Conservation (phyloP, 2,888 invertebrate genomes). For the Drosophila koepferae region DNA sequence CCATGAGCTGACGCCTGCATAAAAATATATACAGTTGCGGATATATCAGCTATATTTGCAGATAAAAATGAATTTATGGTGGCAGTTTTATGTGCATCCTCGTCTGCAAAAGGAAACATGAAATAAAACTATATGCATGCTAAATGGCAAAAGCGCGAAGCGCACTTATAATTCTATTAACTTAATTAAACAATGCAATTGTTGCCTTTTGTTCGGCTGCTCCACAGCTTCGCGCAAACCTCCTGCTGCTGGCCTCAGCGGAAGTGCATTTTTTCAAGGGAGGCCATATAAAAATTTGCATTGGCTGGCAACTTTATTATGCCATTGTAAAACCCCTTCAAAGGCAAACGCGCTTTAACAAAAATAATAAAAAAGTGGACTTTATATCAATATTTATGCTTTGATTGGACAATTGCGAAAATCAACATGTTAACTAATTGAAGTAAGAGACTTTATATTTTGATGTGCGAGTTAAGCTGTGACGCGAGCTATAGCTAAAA, state of each 20-base stretch:
- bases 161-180: conserved; percentile 76
- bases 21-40: conserved; percentile 1
- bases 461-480: background rate
- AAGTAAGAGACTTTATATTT: conserved; percentile 2
- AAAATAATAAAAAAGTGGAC: background rate
- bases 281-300: conserved; percentile 19
- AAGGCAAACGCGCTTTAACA: conserved; percentile 32
- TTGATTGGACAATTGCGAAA: conserved; percentile 47
- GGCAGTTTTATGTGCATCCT: conserved; percentile 60
- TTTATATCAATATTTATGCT: conserved; percentile 37
- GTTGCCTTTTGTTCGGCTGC: conserved; percentile 47
- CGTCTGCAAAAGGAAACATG: conserved; percentile 9
- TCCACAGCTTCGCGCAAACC: conserved; percentile 14
- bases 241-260: conserved; percentile 18
- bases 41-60: conserved; percentile 25
- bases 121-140: conserved; percentile 17
- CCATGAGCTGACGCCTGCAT: background rate
- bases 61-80: conserved; percentile 70
- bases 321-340: conserved; percentile 41
- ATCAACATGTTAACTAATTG: conserved; percentile 42
- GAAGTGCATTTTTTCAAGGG: conserved; percentile 36
- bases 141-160: conserved; percentile 32
- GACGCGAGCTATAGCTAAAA: background rate
- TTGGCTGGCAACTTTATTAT: conserved; percentile 51
- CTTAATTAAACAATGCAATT: conserved; percentile 73